Evolutionary conservation across 1,140 invertebrate species (phyloP).

Genomic region (Trichonephila clavata): DNA sequence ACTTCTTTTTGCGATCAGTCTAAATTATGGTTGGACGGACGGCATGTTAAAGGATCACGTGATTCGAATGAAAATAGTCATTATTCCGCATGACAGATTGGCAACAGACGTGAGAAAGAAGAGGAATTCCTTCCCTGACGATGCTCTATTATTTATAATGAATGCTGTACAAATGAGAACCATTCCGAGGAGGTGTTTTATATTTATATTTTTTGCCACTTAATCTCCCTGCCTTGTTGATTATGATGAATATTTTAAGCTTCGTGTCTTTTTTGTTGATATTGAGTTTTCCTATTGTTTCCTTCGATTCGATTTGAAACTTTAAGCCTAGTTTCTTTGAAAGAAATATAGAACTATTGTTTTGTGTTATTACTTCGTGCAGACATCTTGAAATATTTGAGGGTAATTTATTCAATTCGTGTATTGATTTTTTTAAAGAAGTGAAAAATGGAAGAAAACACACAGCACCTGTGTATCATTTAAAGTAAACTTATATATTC

Average conservation of each 20-base stretch:
- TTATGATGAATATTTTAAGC: constrained; percentile 43
- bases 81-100: constrained; percentile 73
- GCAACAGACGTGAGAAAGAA: constrained; percentile 70
- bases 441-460: too few relatives aligned
- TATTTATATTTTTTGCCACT: constrained; percentile 28
- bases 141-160: constrained; percentile 65
- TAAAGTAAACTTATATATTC: too few relatives aligned
- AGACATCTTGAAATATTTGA: background rate
- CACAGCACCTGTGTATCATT: too few relatives aligned
- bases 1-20: constrained; percentile 58
- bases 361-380: background rate
- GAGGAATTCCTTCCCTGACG: constrained; percentile 27
- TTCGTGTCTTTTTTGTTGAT: background rate
- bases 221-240: constrained; percentile 25
- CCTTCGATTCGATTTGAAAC: background rate
- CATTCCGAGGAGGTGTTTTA: constrained; percentile 29
- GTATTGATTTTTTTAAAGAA: too few relatives aligned
- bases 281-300: background rate
- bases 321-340: background rate
- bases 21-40: constrained; percentile 55
- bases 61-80: constrained; percentile 71
- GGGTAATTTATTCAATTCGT: background rate
- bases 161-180: constrained; percentile 66
- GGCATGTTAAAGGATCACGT: constrained; percentile 61
- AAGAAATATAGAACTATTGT: constrained; percentile 1